Evolutionary conservation across 2,113 vertebrate species (phyloP).

Genomic region (Uria aalge): DNA sequence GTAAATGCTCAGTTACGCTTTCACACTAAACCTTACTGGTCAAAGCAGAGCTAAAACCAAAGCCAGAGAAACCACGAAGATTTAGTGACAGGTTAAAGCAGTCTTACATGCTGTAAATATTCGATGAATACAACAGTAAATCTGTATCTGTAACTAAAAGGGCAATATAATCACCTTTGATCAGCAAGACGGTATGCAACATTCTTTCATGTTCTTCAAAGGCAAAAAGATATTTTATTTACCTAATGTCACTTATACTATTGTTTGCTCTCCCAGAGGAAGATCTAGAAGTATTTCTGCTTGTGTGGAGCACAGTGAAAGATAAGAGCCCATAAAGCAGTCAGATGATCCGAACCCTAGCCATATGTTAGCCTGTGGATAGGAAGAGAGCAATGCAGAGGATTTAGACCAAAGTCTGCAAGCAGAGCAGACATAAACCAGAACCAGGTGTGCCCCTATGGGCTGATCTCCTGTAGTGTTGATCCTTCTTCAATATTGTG

Average conservation of each 20-base stretch:
- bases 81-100: neutral
- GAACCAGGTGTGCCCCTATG: constrained; percentile 9
- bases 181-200: neutral
- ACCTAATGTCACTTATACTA: neutral
- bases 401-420: neutral
- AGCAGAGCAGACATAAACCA: constrained; percentile 3
- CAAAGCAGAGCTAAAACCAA: neutral
- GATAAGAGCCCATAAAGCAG: constrained; percentile 10
- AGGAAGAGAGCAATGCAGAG: neutral
- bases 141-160: neutral
- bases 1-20: neutral
- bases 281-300: neutral
- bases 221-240: neutral
- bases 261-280: neutral
- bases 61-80: neutral
- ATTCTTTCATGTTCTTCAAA: constrained; percentile 5
- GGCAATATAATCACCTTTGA: neutral
- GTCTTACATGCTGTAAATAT: neutral
- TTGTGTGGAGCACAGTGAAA: neutral
- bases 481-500: neutral
- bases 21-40: neutral
- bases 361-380: neutral
- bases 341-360: neutral
- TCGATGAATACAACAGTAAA: neutral
- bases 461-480: neutral